Evolutionary conservation across 2,888 invertebrate genomes (phyloP).

Genomic region (Pemphredon lugubris): DNA sequence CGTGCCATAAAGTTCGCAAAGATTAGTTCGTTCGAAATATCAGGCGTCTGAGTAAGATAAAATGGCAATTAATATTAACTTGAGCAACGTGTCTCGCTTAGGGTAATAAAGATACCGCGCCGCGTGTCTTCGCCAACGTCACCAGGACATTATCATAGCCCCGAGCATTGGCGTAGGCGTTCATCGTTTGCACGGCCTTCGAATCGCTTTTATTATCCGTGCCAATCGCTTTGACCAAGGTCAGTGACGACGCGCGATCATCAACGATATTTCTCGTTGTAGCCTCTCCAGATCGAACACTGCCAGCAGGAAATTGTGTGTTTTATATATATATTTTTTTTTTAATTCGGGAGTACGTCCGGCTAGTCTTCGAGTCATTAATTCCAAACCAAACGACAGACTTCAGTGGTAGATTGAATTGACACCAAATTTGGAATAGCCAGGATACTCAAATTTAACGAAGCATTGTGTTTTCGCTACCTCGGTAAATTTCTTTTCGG

Average conservation of each 20-base stretch:
- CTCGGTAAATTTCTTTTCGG: too few relatives aligned
- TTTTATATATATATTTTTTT: not conserved
- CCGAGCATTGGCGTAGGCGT: slow-evolving; percentile 59
- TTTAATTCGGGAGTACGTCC: not conserved
- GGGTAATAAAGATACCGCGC: slow-evolving; percentile 78
- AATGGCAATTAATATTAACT: slow-evolving; percentile 79
- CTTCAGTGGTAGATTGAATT: not conserved
- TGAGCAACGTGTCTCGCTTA: slow-evolving; percentile 65
- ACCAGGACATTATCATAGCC: slow-evolving; percentile 68
- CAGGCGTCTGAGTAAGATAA: slow-evolving; percentile 77
- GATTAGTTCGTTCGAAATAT: slow-evolving; percentile 66
- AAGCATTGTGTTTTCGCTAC: too few relatives aligned
- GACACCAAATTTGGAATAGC: not conserved
- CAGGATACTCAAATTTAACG: not conserved
- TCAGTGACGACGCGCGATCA: slow-evolving; percentile 38
- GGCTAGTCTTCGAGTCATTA: not conserved
- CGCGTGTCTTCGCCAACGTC: slow-evolving; percentile 76
- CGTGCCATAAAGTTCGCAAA: slow-evolving; percentile 56
- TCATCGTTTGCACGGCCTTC: slow-evolving; percentile 29
- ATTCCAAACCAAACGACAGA: not conserved
- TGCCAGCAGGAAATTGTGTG: not conserved
- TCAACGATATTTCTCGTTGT: not conserved
- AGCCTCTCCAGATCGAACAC: not conserved
- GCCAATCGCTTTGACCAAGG: slow-evolving; percentile 51
- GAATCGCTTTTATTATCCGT: slow-evolving; percentile 16